These are phyloP conservation scores for Ardeotis arabs DNA, from an alignment of 2,113 vertebrate species.

Conservation along the genomic window DNA sequence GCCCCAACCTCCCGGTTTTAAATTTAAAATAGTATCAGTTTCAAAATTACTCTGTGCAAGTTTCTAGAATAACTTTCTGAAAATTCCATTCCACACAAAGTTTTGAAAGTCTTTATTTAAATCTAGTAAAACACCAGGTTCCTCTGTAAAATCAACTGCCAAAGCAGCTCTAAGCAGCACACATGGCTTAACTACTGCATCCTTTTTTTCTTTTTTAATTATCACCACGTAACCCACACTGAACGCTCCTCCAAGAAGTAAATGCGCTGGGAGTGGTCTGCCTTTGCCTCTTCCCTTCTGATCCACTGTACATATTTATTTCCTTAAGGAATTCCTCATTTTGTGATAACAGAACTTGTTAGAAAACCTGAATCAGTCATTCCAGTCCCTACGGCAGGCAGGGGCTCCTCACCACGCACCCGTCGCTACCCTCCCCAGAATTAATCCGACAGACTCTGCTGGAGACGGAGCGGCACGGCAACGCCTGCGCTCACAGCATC, in stretches of 20 bases:
- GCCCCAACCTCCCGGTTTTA: not conserved
- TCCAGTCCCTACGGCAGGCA: not conserved
- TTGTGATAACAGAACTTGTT: not conserved
- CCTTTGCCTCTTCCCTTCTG: not conserved
- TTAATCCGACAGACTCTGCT: not conserved
- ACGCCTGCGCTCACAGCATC: accelerated
- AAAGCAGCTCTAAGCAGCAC: not conserved
- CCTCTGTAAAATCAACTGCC: not conserved
- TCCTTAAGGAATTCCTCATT: not conserved
- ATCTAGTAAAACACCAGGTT: not conserved
- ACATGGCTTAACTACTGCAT: no score
- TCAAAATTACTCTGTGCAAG: not conserved
- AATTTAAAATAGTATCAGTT: not conserved
- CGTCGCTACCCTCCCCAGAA: not conserved
- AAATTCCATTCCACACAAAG: not conserved
- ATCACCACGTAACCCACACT: not conserved
- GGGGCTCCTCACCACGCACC: not conserved
- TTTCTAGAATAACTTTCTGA: not conserved
- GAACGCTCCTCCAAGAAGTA: not conserved
- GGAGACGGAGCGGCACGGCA: accelerated
- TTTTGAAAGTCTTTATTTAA: not conserved
- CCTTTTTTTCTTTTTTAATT: not conserved
- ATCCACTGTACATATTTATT: accelerated
- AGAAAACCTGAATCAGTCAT: not conserved
- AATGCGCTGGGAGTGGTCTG: not conserved